Evolutionary conservation across 2,113 vertebrate genomes (phyloP), one percentile per base, ranked within the genome.

Genomic region (Rousettus leschenaultii): DNA sequence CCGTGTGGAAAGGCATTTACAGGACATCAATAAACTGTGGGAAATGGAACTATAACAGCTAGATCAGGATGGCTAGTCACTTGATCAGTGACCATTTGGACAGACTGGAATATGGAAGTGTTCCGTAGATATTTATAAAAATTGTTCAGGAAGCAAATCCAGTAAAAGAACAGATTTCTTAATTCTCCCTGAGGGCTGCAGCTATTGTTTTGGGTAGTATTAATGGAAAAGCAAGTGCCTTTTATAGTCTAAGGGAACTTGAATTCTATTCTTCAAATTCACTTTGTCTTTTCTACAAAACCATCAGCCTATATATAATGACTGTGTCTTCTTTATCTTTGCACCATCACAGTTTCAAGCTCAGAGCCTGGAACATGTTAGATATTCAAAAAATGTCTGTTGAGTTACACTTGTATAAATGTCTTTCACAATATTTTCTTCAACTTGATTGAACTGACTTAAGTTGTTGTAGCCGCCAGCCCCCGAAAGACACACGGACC

Each of bases 151-250:
- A 77, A 95, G 48, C 14, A 65, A 68, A 77, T 92, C 48, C 35
- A 82, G 73, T 53, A 77, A 89, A 89, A 89, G 57, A 75, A 83
- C 26, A 82, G 61, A 86, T 83, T 89, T 89, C 30, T 71, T 84
- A 59, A 5, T 73, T 66, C 21, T 86, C 16, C 18, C 18, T 8
- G 22, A 85, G 9, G 22, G 28, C 33, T 75, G n/a, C 51, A 51
- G 61, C 43, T 85, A 84, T 85, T 88, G 35, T 91, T 84, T 68
- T 9, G 19, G 40, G 48, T 28, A 63, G 48, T 18, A 40, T 26
- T 75, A 53, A n/a, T 43, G 15, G 19, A 85, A 75, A 51, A 48
- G 12, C 43, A 43, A 21, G 55, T 68, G 21, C 15, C 40, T 73
- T 73, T 66, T 83, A 71, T 28, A 93, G 51, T 26, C 22, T 66